Conservation (phyloP, 2,888 invertebrate genomes). For the Gortyna flavago region DNA sequence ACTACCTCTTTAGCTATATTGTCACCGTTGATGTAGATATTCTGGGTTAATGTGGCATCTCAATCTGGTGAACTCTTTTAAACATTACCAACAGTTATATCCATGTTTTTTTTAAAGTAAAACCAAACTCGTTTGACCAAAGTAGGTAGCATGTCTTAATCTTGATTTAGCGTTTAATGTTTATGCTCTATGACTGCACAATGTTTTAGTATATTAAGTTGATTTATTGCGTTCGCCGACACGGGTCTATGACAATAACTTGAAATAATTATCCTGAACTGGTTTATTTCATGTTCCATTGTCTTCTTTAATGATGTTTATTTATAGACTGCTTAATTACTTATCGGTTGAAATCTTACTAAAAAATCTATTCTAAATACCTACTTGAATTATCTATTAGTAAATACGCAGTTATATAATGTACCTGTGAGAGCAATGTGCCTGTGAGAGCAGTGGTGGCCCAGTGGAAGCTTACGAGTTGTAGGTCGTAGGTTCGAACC, state of each 20-base stretch:
- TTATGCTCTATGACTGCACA: neutral
- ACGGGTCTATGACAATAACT: constrained; percentile 34
- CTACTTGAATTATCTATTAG: neutral
- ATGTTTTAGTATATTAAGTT: neutral
- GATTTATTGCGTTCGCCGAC: constrained; percentile 24
- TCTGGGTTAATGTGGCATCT: neutral
- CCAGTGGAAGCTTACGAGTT: too few species aligned
- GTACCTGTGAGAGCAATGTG: too few species aligned
- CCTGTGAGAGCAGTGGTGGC: too few species aligned
- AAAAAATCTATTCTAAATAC: neutral
- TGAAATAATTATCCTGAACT: constrained; percentile 42
- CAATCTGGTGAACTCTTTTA: neutral
- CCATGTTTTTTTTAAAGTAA: neutral
- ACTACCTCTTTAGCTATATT: neutral
- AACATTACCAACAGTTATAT: neutral
- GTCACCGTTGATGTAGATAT: neutral
- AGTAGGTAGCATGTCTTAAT: neutral
- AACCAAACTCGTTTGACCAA: neutral
- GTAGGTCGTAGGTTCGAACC: too few species aligned
- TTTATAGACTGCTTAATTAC: constrained; percentile 21
- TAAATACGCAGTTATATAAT: neutral
- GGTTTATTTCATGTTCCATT: constrained; percentile 48
- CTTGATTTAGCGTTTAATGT: neutral
- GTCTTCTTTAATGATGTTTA: constrained; percentile 30
- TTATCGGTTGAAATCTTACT: constrained; percentile 7